Evolutionary conservation across 2,797 vertebrate species (phyloP).

Genomic region (Salmo trutta): DNA sequence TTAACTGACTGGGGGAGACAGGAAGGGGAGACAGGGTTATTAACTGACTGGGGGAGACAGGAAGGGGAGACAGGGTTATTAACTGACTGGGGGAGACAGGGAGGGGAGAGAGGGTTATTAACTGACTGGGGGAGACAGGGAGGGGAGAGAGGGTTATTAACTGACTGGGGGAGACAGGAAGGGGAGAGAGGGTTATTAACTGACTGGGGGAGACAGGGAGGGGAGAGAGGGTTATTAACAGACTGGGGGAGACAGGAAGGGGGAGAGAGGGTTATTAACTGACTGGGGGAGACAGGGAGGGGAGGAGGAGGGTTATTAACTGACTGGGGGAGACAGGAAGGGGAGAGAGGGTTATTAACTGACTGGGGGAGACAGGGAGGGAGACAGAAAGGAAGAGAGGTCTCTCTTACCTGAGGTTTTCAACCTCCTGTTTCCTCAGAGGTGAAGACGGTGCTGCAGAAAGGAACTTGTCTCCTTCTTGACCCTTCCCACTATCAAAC

Average conservation of each 20-base stretch:
- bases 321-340: background rate
- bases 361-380: background rate
- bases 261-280: background rate
- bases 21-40: too few species aligned
- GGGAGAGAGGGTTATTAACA: too few species aligned
- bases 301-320: background rate
- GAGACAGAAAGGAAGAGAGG: background rate
- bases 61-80: background rate
- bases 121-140: too few species aligned
- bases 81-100: background rate
- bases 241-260: background rate
- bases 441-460: constrained; percentile 94
- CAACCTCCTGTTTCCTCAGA: constrained; percentile 92
- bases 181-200: too few species aligned
- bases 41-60: too few species aligned
- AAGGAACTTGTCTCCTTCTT: constrained; percentile 93
- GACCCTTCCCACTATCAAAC: constrained; percentile 86
- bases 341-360: background rate
- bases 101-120: too few species aligned
- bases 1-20: too few species aligned
- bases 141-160: too few species aligned
- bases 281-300: background rate
- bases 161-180: too few species aligned
- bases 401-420: constrained; percentile 89
- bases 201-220: too few species aligned